phyloP scores from a whole-genome alignment of 2,797 vertebrate genomes.

The Otolemur crassicaudatus region DNA sequence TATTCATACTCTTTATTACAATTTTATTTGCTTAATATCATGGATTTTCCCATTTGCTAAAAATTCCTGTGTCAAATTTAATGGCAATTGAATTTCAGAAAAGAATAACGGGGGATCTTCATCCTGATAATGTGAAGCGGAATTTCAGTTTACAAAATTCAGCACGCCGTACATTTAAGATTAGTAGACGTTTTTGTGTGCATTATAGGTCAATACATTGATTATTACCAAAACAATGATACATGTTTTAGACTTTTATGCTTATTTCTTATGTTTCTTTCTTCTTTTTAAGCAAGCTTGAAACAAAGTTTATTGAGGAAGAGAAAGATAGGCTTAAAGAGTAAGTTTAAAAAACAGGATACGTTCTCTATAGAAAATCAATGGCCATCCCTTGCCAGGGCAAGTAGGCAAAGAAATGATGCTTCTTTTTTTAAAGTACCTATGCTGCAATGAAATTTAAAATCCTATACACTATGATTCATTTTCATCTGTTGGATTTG shows the following conservation, averaged over 20 bases:
- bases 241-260: slow-evolving; percentile 40
- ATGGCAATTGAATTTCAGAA: neutral
- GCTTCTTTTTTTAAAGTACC: neutral
- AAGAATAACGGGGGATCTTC: neutral
- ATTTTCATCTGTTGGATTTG: slow-evolving; percentile 58
- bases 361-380: too few relatives aligned
- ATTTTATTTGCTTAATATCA: slow-evolving; percentile 61
- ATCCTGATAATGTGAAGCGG: neutral
- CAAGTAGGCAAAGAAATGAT: neutral
- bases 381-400: too few relatives aligned
- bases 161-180: neutral
- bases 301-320: too few relatives aligned
- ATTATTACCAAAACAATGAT: slow-evolving; percentile 60
- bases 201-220: slow-evolving; percentile 56
- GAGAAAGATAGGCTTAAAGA: too few relatives aligned
- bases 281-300: neutral
- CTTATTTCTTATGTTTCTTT: slow-evolving; percentile 47
- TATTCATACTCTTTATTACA: slow-evolving; percentile 50
- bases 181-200: neutral
- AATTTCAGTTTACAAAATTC: slow-evolving; percentile 11
- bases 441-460: slow-evolving; percentile 17
- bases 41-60: neutral
- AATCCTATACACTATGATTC: neutral
- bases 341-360: too few relatives aligned
- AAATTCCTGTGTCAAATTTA: neutral